Base-by-base conservation (phyloP, 2,888 invertebrate genomes). In the Drosophila testacea region DNA sequence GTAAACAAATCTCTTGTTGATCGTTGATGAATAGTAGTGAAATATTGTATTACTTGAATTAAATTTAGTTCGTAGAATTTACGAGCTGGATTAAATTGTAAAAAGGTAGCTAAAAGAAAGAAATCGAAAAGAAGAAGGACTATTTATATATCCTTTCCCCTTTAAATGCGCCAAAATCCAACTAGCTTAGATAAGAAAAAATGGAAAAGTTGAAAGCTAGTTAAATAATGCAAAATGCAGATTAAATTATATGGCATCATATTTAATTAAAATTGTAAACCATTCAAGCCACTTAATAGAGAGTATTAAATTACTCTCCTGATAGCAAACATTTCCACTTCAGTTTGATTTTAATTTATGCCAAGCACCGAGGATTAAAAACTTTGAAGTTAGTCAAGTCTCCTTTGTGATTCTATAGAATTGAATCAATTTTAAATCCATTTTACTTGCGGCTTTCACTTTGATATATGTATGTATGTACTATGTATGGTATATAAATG, bases 271-370 rank as follows among this genome's bases (percentile, higher is more conserved):
- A 10, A 32, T 32, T 4, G 10, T 10, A 48, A 30, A 16, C 11
- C 4, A 34, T 1, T 32, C 7, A 16, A 2, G 11, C 6, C 22
- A 50, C n/a, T 11, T 22, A 34, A 34, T 22, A 6, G 27, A 44
- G 42, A 34, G 55, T 27, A 34, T 55, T n/a, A 4, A 34, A 22
- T n/a, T 9, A 22, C 9, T n/a, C 27, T n/a, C 27, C 16, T 5
- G n/a, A 9, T 10, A 13, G 39, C n/a, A 10, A 55, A n/a, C 7
- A 46, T 36, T 36, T 10, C 6, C 9, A 36, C 11, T 30, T 46
- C n/a, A 39, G 32, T 54, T 62, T 27, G 42, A 38, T 46, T 67
- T 67, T 63, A 67, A 55, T 56, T 62, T 50, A 62, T 67, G 55
- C 39, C 36, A 28, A 42, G 54, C 38, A 44, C 41, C 9, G 48